Percentiles rank a stretch among this genome's conserved stretches.
These are phyloP conservation scores for Grapholita molesta DNA, from an alignment of 1,140 invertebrate species.

Conservation along the genomic window DNA sequence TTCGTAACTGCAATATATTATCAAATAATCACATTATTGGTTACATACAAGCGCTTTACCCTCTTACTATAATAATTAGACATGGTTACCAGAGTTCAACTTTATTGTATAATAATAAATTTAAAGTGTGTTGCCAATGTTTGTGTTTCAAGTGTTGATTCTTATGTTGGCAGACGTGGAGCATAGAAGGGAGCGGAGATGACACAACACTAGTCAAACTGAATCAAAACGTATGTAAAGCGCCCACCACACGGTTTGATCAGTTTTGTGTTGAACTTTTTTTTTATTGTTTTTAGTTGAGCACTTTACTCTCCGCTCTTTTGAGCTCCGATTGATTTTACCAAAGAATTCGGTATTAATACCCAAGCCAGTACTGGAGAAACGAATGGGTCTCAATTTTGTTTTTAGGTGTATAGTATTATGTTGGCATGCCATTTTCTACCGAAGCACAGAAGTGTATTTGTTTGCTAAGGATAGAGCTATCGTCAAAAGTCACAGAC, in stretches of 20 bases:
- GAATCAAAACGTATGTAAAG: constrained; percentile 15
- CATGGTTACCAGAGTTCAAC: neutral
- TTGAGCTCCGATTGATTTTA: neutral
- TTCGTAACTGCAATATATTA: too few relatives aligned
- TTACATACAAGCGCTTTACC: neutral
- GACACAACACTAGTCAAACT: constrained; percentile 12
- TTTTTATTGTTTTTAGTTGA: constrained; percentile 17
- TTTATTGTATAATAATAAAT: neutral
- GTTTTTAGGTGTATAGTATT: neutral
- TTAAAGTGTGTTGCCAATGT: neutral
- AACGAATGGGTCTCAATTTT: neutral
- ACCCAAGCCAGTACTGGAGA: neutral
- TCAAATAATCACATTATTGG: too few relatives aligned
- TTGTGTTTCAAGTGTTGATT: neutral
- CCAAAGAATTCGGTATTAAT: constrained; percentile 1
- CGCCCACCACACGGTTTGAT: constrained; percentile 4
- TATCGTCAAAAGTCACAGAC: neutral
- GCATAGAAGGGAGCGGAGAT: constrained; percentile 15
- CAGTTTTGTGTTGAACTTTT: constrained; percentile 33
- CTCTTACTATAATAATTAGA: neutral
- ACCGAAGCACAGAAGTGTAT: neutral
- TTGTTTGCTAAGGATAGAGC: neutral
- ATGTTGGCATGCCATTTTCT: neutral
- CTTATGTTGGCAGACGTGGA: constrained; percentile 14
- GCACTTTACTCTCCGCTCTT: neutral